phyloP scores from a whole-genome alignment of 2,113 vertebrate genomes.

The Oreamnos americanus region DNA sequence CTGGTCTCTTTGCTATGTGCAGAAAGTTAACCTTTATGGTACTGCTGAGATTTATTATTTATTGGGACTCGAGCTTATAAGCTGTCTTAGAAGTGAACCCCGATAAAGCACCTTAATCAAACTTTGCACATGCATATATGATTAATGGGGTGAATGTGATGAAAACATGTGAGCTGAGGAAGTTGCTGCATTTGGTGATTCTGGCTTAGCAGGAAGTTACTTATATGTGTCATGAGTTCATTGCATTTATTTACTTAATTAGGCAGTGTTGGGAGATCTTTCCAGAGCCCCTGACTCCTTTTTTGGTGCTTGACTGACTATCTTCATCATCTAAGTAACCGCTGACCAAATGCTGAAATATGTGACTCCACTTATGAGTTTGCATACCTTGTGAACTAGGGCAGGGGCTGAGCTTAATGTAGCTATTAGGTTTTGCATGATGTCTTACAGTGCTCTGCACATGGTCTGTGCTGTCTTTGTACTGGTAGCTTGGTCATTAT shows the following conservation, averaged over 20 bases:
- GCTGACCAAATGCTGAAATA: not conserved
- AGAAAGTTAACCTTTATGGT: not conserved
- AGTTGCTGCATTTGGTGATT: not conserved
- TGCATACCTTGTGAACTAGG: not conserved
- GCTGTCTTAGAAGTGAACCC: not conserved
- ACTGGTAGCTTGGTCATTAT: slow-evolving; percentile 11
- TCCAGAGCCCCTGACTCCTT: not conserved
- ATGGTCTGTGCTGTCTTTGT: not conserved
- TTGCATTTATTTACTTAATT: not conserved
- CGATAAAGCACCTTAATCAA: not conserved
- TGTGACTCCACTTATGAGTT: not conserved
- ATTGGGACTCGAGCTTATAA: not conserved
- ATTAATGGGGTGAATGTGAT: not conserved
- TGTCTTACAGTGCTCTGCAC: slow-evolving; percentile 1
- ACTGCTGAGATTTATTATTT: not conserved
- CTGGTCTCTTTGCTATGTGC: not conserved
- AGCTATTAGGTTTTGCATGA: not conserved
- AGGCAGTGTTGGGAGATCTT: not conserved
- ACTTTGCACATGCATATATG: not conserved
- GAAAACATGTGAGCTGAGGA: not conserved
- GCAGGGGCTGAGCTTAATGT: not conserved
- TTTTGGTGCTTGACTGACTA: not conserved
- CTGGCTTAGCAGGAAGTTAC: not conserved
- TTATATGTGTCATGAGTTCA: not conserved
- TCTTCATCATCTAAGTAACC: not conserved